Percentiles rank a stretch among this genome's conserved stretches.
phyloP scores from a whole-genome alignment of 2,113 vertebrate genomes.

The Rhipidura dahli region DNA sequence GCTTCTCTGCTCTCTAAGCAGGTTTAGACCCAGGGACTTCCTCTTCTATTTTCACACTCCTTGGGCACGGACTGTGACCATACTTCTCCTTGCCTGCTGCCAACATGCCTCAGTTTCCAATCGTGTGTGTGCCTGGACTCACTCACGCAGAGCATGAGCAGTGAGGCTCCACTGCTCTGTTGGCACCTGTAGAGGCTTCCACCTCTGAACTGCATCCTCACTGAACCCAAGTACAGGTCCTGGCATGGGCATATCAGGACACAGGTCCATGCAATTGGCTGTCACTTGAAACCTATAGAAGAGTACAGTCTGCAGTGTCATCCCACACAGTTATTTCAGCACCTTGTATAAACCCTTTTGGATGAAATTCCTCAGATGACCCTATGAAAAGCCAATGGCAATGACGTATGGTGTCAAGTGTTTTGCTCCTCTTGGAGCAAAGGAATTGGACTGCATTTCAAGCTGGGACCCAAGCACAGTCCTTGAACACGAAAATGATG shows the following conservation, averaged over 20 bases:
- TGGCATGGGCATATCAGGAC: background rate
- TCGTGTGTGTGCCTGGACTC: background rate
- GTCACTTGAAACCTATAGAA: background rate
- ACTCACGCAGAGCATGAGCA: background rate
- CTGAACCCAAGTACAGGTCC: background rate
- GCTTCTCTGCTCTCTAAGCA: background rate
- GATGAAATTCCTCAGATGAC: background rate
- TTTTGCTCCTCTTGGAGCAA: background rate
- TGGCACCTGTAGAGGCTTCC: background rate
- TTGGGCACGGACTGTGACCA: background rate
- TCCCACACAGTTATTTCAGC: background rate
- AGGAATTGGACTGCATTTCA: background rate
- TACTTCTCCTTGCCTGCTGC: background rate
- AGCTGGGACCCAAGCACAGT: background rate
- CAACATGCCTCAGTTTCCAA: background rate
- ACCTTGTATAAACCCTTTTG: background rate
- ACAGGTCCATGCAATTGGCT: background rate
- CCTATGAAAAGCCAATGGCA: background rate
- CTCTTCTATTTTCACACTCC: background rate
- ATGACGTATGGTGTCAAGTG: background rate
- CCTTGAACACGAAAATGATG: background rate
- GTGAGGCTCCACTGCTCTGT: background rate
- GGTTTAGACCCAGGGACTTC: background rate
- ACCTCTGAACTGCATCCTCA: background rate
- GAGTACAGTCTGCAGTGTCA: background rate